Evolutionary conservation across 1,140 invertebrate species (phyloP), one percentile per base, ranked within the genome.

Genomic region (Megalopta genalis): DNA sequence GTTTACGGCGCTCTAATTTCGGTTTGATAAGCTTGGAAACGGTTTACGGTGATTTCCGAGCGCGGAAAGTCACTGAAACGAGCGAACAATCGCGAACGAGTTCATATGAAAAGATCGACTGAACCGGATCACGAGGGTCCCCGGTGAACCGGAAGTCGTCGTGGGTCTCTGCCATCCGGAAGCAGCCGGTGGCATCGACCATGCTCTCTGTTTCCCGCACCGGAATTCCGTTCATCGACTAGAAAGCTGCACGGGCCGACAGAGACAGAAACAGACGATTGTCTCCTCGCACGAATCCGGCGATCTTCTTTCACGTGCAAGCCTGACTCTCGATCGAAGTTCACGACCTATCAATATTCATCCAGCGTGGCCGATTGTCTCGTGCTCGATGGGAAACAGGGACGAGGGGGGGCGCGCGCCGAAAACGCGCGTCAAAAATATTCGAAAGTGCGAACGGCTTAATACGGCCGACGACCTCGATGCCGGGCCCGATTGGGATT

Each of bases 131-230:
- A 14, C 6, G 21, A 73, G 23, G 79, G 82, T 86, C 75, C 81
- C 82, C 87, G 79, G 75, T 81, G 75, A 66, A 69, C 85, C 85
- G 88, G 89, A 89, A 83, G 42, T 59, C 62, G 46, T 59, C 67
- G 73, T 73, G 85, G 75, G 66, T 77, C 52, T 73, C 65, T 46
- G 65, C 73, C 78, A 67, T 86, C 83, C 87, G 88, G 84, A 87
- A 86, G 76, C 21, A 25, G 49, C 57, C 14, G 10, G 81, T 81
- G 60, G 66, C 46, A 37, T 46, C 65, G 49, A 57, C 42, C 21
- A 16, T 62, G 60, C 77, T 77, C 52, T 66, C 32, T 71, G 65
- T 60, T 46, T 32, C 60, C 49, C 32, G 12, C 49, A 60, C 72
- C 59, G 74, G 57, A 82, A 79, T 59, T 77, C 57, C 74, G 64